These are phyloP conservation scores for Tanypteryx hageni DNA, from an alignment of 2,888 invertebrate genomes.

Conservation along the genomic window DNA sequence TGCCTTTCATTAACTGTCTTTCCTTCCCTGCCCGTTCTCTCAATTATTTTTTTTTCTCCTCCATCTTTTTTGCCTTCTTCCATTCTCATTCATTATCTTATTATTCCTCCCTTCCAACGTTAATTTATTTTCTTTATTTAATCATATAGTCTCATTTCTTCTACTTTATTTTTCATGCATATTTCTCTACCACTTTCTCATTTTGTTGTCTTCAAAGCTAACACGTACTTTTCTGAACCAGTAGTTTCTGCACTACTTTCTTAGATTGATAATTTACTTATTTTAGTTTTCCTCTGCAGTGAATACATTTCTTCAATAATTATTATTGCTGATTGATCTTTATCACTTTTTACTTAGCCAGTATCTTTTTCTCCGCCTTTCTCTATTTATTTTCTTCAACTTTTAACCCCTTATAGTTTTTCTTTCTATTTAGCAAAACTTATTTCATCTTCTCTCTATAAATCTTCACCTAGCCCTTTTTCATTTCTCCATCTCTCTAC, in stretches of 20 bases:
- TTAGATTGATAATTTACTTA: too few relatives aligned
- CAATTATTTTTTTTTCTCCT: background rate
- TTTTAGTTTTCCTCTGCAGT: too few relatives aligned
- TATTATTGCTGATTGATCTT: background rate
- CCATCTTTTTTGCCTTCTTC: background rate
- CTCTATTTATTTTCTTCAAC: background rate
- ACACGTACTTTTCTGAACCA: background rate
- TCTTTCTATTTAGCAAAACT: background rate
- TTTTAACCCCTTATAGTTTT: background rate
- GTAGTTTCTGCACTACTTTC: too few relatives aligned
- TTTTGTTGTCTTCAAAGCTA: background rate
- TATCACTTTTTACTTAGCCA: background rate
- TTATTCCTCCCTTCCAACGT: background rate
- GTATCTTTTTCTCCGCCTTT: background rate
- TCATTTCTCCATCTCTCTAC: background rate
- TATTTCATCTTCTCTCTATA: background rate
- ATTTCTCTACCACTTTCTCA: background rate
- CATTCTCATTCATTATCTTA: background rate
- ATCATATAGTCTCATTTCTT: background rate
- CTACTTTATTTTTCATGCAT: background rate
- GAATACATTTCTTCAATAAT: too few relatives aligned
- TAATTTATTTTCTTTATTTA: background rate
- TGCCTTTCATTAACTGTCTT: background rate
- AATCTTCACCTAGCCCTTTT: background rate
- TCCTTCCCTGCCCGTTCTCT: too few relatives aligned